Evolutionary conservation across 2,797 vertebrate species (phyloP).

Genomic region (Pseudochaenichthys georgianus): DNA sequence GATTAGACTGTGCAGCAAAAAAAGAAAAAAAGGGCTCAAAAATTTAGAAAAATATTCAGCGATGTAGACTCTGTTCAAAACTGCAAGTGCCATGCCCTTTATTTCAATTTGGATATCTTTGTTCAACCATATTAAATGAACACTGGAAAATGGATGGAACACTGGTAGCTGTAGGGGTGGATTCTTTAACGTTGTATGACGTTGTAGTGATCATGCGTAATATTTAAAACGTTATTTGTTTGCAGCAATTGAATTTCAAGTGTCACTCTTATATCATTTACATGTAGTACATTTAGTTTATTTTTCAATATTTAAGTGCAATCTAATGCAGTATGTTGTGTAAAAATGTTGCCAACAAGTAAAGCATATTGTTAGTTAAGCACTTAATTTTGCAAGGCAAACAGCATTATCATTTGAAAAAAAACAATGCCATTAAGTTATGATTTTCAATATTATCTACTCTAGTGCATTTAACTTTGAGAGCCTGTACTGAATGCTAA

Average conservation of each 20-base stretch:
- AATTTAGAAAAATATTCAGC: constrained; percentile 30
- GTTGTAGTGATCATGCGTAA: neutral
- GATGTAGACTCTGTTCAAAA: neutral
- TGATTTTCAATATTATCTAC: neutral
- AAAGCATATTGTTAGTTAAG: neutral
- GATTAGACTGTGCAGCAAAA: constrained; percentile 47
- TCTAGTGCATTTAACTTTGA: neutral
- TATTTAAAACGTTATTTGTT: neutral
- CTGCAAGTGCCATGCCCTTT: neutral
- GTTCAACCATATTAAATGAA: neutral
- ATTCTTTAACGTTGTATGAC: constrained; percentile 1
- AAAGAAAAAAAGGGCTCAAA: constrained; percentile 45
- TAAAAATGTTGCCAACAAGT: neutral
- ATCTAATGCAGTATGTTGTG: neutral
- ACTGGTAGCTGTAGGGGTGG: neutral
- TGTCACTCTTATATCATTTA: neutral
- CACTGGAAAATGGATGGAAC: neutral
- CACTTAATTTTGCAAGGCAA: neutral
- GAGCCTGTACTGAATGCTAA: neutral
- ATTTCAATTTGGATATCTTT: constrained; percentile 16
- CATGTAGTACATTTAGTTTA: neutral
- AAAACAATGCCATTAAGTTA: neutral
- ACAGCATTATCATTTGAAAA: neutral
- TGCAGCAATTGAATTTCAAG: neutral
- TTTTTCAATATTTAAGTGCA: neutral